Percentiles rank a stretch among this genome's conserved stretches.
Evolutionary conservation across 2,113 vertebrate genomes (phyloP).

Genomic region (Misgurnus anguillicaudatus): DNA sequence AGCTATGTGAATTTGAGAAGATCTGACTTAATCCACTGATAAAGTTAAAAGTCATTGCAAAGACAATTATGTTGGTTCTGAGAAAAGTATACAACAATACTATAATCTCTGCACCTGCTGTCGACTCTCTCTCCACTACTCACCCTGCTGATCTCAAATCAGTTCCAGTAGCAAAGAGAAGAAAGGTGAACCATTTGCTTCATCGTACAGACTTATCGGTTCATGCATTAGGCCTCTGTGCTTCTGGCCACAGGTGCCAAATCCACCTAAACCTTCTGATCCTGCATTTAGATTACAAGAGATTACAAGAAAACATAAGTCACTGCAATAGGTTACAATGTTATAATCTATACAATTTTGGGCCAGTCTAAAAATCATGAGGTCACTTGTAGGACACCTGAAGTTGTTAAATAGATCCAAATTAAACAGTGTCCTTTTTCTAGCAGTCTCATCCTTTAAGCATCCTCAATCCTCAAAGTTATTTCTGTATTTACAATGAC

Average conservation of each 20-base stretch:
- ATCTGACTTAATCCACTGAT: too few relatives aligned
- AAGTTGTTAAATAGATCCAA: neutral
- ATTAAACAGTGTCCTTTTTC: neutral
- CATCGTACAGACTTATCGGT: constrained; percentile 16
- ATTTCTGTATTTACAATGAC: constrained; percentile 44
- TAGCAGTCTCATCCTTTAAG: neutral
- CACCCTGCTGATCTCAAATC: neutral
- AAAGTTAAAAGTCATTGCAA: too few relatives aligned
- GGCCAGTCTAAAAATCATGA: neutral
- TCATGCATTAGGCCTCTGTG: neutral
- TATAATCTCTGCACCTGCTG: constrained; percentile 36
- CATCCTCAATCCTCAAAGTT: constrained; percentile 6
- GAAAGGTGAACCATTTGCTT: constrained; percentile 40
- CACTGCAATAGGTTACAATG: constrained; percentile 38
- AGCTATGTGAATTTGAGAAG: too few relatives aligned
- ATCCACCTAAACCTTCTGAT: constrained; percentile 42
- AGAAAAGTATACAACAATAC: too few relatives aligned
- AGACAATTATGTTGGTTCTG: too few relatives aligned
- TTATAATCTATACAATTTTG: neutral
- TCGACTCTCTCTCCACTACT: constrained; percentile 7
- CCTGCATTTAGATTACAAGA: constrained; percentile 58
- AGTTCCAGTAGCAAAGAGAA: constrained; percentile 34
- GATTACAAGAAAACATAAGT: constrained; percentile 59
- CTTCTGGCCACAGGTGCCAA: constrained; percentile 35
- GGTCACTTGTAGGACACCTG: neutral